A percentile compares a stretch with the other conserved stretches of the same genome.
phyloP scores from a whole-genome alignment of 2,113 vertebrate species.

The Psilopogon haemacephalus region DNA sequence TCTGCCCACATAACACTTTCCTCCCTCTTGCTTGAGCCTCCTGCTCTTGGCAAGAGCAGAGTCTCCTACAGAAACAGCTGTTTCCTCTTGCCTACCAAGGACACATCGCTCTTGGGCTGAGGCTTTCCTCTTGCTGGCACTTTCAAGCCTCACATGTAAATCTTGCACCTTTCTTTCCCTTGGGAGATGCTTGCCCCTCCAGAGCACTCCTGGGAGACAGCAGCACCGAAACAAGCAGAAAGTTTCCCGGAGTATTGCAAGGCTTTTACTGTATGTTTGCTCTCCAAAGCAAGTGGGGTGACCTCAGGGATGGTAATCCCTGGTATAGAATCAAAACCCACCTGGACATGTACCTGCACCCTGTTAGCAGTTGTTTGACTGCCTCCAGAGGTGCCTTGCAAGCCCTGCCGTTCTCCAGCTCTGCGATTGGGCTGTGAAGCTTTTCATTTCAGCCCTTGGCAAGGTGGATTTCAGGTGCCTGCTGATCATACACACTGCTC shows the following conservation, averaged over 20 bases:
- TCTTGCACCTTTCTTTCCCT: background rate
- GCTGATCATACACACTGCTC: background rate
- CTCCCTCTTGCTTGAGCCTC: slow-evolving; percentile 26
- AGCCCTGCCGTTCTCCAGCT: no score
- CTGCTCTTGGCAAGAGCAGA: slow-evolving; percentile 8
- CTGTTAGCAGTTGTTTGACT: no score
- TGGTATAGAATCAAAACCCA: no score
- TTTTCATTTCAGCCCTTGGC: background rate
- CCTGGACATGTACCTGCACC: no score
- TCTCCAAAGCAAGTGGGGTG: background rate
- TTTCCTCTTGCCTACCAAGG: slow-evolving; percentile 34
- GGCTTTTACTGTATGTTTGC: background rate
- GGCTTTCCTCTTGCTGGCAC: rapidly evolving
- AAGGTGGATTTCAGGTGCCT: background rate
- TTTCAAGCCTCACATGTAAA: rapidly evolving
- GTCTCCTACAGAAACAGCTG: slow-evolving; percentile 40
- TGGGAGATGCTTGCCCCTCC: background rate
- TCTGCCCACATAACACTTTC: slow-evolving; percentile 31
- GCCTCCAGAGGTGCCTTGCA: no score
- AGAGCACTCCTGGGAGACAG: background rate
- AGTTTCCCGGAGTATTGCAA: background rate
- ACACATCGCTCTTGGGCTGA: background rate
- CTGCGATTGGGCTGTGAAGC: background rate
- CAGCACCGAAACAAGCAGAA: background rate
- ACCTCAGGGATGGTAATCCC: background rate